Evolutionary conservation across 1,140 invertebrate genomes (phyloP).

Genomic region (Caenorhabditis elegans): DNA sequence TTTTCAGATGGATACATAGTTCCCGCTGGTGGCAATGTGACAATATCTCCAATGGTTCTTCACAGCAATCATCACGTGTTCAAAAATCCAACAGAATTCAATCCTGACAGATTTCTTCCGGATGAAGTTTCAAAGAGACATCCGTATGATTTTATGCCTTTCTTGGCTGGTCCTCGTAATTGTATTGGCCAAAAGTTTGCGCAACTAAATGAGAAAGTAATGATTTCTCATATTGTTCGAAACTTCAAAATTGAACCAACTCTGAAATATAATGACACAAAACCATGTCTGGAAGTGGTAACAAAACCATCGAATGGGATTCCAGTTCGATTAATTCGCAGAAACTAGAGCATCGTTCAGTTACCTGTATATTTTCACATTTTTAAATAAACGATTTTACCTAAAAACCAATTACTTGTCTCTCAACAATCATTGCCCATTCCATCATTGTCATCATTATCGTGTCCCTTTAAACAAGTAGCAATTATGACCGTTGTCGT

Average conservation of each 20-base stretch:
- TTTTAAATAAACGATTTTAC: not conserved
- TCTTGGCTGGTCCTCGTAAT: slow-evolving; percentile 42
- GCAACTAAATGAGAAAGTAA: slow-evolving; percentile 41
- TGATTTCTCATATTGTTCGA: slow-evolving; percentile 40
- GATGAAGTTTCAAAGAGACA: slow-evolving; percentile 34
- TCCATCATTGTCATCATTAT: slow-evolving; percentile 7
- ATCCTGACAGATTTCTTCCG: slow-evolving; percentile 39
- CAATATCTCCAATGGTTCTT: slow-evolving; percentile 28
- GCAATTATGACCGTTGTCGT: slow-evolving; percentile 10
- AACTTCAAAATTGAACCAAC: slow-evolving; percentile 18
- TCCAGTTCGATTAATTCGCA: not conserved
- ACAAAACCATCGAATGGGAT: not conserved
- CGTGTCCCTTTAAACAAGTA: slow-evolving; percentile 11
- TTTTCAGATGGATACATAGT: slow-evolving; percentile 32
- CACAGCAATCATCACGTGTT: slow-evolving; percentile 35
- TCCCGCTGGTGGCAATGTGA: not conserved
- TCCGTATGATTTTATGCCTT: slow-evolving; percentile 42
- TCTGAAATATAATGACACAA: not conserved
- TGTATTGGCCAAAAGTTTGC: slow-evolving; percentile 49
- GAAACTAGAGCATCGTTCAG: not conserved
- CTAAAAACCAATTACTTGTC: not conserved
- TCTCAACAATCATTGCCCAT: not conserved
- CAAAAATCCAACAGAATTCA: not conserved
- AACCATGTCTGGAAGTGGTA: not conserved
- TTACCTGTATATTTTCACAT: not conserved